Base-by-base conservation (phyloP, 2,888 invertebrate species). In the Poecilobothrus nobilitatus region DNA sequence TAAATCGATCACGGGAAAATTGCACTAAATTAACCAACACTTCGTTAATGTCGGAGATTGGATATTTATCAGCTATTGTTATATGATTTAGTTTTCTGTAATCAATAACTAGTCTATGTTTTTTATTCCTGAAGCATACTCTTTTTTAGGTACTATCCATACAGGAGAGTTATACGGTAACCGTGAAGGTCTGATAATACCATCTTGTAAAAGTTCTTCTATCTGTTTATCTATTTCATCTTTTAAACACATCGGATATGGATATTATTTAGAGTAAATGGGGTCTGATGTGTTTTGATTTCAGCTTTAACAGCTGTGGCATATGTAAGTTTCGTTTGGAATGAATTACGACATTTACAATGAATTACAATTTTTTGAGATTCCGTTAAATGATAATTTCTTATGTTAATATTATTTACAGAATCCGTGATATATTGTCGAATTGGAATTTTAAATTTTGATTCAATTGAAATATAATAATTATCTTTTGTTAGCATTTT, bases 131-230 rank as follows among this genome's bases (percentile, higher is more conserved):
- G n/a, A 66, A 5, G 68, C 70, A 63, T 68, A 37, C 37, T 66
- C 20, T 68, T 69, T 69, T 67, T 68, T 66, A 1, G 66, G 69
- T 53, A 71, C 67, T 21, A 69, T 69, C 66, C 68, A 70, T 6
- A 71, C 69, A 9, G 69, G 70, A 0, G 72, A 71, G 20, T 71
- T 72, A 5, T 68, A 70, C 15, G 69, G 71, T 5, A 71, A 72
- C 44, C 66, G 53, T 22, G 72, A 70, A 33, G 70, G 67, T 68
- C 70, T 65, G n/a, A 70, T 69, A 5, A 71, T 71, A 37, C 69
- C 71, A 21, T 69, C 70, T 20, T 68, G 20, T 2, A 70, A 37
- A 1, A 72, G 33, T 62, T 69, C 22, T 4, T 21, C 37, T 15
- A 70, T 21, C 64, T 72, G 64, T 53, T 68, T 71, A 34, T 72